Percentiles rank a stretch among this genome's conserved stretches.
Conservation (phyloP, 1,140 invertebrate species). For the Caenorhabditis briggsae region DNA sequence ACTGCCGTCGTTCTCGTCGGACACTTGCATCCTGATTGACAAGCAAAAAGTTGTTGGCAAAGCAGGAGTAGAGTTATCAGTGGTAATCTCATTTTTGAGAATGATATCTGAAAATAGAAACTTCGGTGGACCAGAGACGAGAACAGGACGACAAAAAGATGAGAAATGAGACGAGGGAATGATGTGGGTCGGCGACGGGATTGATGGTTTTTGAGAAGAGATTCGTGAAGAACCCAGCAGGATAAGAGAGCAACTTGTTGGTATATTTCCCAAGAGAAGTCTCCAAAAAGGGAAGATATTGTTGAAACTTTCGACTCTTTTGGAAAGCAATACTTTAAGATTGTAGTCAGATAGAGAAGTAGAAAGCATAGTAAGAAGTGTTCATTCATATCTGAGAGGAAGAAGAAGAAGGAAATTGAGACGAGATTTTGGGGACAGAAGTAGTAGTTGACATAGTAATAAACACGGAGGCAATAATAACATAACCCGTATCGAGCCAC, state of each 20-base stretch:
- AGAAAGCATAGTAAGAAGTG: neutral
- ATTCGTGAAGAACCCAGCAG: neutral
- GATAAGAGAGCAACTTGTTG: constrained; percentile 31
- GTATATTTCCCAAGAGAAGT: constrained; percentile 47
- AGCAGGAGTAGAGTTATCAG: constrained; percentile 33
- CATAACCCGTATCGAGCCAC: too few relatives aligned
- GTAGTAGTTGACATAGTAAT: constrained; percentile 18
- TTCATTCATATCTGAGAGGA: constrained; percentile 16
- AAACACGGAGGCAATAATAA: neutral
- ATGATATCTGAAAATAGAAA: constrained; percentile 19
- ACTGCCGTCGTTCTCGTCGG: constrained; percentile 33
- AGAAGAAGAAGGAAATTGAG: constrained; percentile 9
- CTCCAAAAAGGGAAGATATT: neutral
- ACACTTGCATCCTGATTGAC: constrained; percentile 46
- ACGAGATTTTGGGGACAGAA: neutral
- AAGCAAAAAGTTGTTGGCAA: neutral
- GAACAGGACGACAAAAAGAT: constrained; percentile 10
- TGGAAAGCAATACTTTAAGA: constrained; percentile 23
- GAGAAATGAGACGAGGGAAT: constrained; percentile 39
- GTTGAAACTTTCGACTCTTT: constrained; percentile 29
- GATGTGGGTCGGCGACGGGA: constrained; percentile 12
- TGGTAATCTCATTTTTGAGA: constrained; percentile 4
- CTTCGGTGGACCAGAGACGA: neutral
- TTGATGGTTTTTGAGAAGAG: constrained; percentile 38
- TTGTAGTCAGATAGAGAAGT: constrained; percentile 7